Evolutionary conservation across 1,140 invertebrate genomes (phyloP).

Genomic region (Tigriopus japonicus): DNA sequence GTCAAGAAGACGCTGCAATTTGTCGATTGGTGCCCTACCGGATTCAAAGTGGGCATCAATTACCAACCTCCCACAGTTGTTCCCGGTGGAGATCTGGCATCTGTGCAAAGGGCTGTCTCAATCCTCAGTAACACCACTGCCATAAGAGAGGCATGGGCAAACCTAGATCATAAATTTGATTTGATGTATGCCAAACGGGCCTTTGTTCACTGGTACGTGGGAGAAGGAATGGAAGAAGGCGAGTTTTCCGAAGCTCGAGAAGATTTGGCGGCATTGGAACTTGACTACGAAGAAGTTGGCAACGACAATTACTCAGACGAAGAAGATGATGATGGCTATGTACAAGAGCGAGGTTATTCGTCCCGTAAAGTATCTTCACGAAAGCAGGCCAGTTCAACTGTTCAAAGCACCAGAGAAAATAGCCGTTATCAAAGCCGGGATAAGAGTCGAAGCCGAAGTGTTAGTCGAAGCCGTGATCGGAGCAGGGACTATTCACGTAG

Average conservation of each 20-base stretch:
- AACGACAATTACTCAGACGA: not conserved
- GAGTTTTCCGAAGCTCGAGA: slow-evolving; percentile 53
- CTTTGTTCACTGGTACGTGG: slow-evolving; percentile 21
- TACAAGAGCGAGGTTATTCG: too few species aligned
- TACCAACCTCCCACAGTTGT: slow-evolving; percentile 35
- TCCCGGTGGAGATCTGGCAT: slow-evolving; percentile 33
- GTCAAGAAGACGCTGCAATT: slow-evolving; percentile 15
- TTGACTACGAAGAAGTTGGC: slow-evolving; percentile 41
- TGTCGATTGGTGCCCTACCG: slow-evolving; percentile 21
- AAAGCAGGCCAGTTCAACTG: too few species aligned
- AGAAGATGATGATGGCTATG: not conserved
- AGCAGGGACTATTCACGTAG: too few species aligned
- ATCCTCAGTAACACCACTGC: slow-evolving; percentile 31
- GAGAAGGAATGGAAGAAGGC: slow-evolving; percentile 57
- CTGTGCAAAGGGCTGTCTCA: slow-evolving; percentile 28
- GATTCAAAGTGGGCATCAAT: slow-evolving; percentile 27
- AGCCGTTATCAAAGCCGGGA: too few species aligned
- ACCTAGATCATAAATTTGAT: not conserved
- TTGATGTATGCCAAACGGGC: not conserved
- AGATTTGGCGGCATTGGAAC: slow-evolving; percentile 43
- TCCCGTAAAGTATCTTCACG: too few species aligned
- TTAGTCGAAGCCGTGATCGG: too few species aligned
- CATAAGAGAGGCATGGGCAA: slow-evolving; percentile 2
- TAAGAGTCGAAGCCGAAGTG: too few species aligned
- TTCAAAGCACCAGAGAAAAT: too few species aligned